Conservation (phyloP, 2,888 invertebrate genomes). For the Scaeva pyrastri region DNA sequence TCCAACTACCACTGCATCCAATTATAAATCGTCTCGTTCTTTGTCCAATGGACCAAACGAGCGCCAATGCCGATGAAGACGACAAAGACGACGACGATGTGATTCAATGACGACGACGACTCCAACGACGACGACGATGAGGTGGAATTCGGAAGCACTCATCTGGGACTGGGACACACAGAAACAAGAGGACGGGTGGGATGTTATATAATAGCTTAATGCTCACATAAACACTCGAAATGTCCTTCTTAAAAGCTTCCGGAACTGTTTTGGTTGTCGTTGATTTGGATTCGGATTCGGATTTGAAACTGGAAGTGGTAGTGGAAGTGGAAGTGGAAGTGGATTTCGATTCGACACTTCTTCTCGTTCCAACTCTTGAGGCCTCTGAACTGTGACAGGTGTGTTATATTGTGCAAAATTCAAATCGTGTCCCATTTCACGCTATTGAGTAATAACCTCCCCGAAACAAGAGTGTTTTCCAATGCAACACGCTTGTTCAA, state of each 20-base stretch:
- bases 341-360: slow-evolving; percentile 22
- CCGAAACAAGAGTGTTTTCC: slow-evolving; percentile 42
- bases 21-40: slow-evolving; percentile 69
- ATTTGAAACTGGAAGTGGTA: no score
- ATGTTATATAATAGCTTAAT: slow-evolving; percentile 57
- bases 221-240: slow-evolving; percentile 62
- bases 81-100: background rate
- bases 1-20: slow-evolving; percentile 52
- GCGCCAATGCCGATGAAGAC: background rate
- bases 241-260: slow-evolving; percentile 64
- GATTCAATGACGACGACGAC: slow-evolving; percentile 1
- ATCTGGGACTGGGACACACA: background rate
- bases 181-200: slow-evolving; percentile 18
- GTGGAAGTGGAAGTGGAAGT: no score
- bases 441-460: slow-evolving; percentile 60
- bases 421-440: slow-evolving; percentile 48
- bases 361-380: background rate
- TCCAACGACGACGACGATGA: slow-evolving; percentile 23
- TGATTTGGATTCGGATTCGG: slow-evolving; percentile 23
- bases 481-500: background rate
- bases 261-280: slow-evolving; percentile 49
- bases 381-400: background rate
- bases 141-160: slow-evolving; percentile 28
- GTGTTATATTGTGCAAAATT: slow-evolving; percentile 1
- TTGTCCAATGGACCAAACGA: slow-evolving; percentile 42